These are phyloP conservation scores for Sebastolobus alascanus DNA, from an alignment of 2,797 vertebrate species.

Conservation along the genomic window DNA sequence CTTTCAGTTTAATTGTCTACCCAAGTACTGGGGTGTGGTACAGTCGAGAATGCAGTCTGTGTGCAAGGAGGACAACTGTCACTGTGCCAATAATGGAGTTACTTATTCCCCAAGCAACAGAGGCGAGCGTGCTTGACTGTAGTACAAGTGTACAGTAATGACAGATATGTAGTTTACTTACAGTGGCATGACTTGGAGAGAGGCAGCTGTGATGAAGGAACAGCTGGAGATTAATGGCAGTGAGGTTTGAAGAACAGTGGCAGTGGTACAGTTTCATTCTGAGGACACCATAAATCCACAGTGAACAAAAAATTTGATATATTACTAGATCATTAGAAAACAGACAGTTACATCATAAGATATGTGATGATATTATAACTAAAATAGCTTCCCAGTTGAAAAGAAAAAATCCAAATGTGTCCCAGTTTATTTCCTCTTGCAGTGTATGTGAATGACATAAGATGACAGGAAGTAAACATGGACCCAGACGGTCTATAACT, in stretches of 20 bases:
- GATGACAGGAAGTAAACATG: too few relatives aligned
- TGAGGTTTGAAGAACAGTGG: conserved; percentile 3
- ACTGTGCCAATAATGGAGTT: conserved; percentile 22
- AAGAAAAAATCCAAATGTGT: too few relatives aligned
- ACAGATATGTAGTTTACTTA: conserved; percentile 42
- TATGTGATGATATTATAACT: not conserved
- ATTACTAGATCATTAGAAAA: not conserved
- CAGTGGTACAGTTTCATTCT: not conserved
- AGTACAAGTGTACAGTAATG: conserved; percentile 40
- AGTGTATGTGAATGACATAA: not conserved
- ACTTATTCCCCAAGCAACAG: conserved; percentile 22
- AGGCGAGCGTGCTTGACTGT: conserved; percentile 23
- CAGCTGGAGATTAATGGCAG: conserved; percentile 51
- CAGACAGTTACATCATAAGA: not conserved
- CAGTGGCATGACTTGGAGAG: not conserved
- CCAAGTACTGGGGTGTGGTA: not conserved
- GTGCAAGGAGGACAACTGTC: conserved; percentile 29
- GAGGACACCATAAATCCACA: not conserved
- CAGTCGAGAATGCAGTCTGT: not conserved
- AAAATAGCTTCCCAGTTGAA: not conserved
- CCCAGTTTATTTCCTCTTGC: not conserved
- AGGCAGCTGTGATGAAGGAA: conserved; percentile 51
- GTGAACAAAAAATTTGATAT: not conserved
- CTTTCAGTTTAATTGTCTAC: not conserved
- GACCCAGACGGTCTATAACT: not conserved